Evolutionary conservation across 2,888 invertebrate genomes (phyloP), one percentile per base, ranked within the genome.

Genomic region (Pristionchus maxplancki): DNA sequence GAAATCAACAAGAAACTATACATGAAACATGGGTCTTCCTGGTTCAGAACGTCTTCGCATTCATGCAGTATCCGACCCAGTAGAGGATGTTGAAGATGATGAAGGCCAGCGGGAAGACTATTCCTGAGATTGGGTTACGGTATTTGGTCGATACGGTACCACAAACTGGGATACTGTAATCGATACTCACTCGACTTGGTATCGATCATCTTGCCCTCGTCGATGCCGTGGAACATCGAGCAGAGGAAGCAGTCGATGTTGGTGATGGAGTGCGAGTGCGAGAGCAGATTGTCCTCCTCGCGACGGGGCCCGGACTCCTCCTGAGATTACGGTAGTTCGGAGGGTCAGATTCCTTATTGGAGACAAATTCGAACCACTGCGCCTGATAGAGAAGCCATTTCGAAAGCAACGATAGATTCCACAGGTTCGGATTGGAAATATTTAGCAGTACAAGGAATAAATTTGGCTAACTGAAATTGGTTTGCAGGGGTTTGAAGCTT

Each of bases 31-130:
- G 0, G 34, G 31, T 34, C 13, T 17, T 31, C 17, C 17, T 13
- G 67, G 17, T 0, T 78, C 44, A 78, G 78, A 34, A n/a, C 13
- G 40, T n/a, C 20, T 83, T 53, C 15, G 31, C 34, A 31, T 83
- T 83, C 53, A 83, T 50, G 20, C 34, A 37, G 82, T 83, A 83
- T 31, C 67, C 62, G 34, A 53, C 37, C 85, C 85, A 85, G 85
- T 85, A 85, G 64, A 85, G 64, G 1, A 85, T 64, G 28, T 85
- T 85, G 85, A 85, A 85, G 64, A 85, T 48, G n/a, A 85, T 40
- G 48, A 85, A 85, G 31, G 64, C 64, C 40, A 85, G 28, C 2
- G 85, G 85, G 48, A 85, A 85, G 62, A 85, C 24, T 64, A 85
- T 85, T 85, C 85, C 85, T 85, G 85, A 64, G 20, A 85, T 64